phyloP scores from a whole-genome alignment of 2,797 vertebrate species.

The Sardinella longiceps region DNA sequence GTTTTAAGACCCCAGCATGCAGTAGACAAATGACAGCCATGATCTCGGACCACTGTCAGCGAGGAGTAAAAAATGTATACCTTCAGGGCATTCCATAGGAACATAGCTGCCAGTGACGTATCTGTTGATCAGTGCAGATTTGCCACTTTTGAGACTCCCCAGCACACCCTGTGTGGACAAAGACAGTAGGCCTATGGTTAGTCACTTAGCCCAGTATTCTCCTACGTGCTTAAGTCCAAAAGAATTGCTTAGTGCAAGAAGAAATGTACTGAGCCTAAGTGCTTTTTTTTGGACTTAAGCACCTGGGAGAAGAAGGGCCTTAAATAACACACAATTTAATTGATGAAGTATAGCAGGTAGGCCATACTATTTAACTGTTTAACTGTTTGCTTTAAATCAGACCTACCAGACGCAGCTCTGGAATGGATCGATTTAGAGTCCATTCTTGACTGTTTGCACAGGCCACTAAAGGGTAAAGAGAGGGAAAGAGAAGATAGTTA shows the following conservation, averaged over 20 bases:
- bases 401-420: constrained; percentile 88
- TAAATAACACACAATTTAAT: neutral
- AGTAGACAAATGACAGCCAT: neutral
- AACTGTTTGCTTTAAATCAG: neutral
- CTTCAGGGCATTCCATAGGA: constrained; percentile 85
- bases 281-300: too few relatives aligned
- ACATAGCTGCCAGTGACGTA: constrained; percentile 93
- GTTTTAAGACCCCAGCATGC: neutral
- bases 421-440: constrained; percentile 87
- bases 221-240: too few relatives aligned
- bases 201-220: too few relatives aligned
- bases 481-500: constrained; percentile 20
- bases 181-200: constrained; percentile 30
- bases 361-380: neutral
- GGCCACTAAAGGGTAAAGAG: constrained; percentile 74
- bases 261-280: too few relatives aligned
- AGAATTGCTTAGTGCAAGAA: too few relatives aligned
- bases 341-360: neutral
- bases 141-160: constrained; percentile 88
- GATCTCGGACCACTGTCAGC: too few relatives aligned
- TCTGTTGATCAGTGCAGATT: constrained; percentile 90
- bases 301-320: too few relatives aligned
- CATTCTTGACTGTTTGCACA: constrained; percentile 95
- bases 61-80: constrained; percentile 59
- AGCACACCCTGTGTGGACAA: constrained; percentile 81